Base-by-base conservation (phyloP, 2,113 vertebrate species). In the Pseudopipra pipra region DNA sequence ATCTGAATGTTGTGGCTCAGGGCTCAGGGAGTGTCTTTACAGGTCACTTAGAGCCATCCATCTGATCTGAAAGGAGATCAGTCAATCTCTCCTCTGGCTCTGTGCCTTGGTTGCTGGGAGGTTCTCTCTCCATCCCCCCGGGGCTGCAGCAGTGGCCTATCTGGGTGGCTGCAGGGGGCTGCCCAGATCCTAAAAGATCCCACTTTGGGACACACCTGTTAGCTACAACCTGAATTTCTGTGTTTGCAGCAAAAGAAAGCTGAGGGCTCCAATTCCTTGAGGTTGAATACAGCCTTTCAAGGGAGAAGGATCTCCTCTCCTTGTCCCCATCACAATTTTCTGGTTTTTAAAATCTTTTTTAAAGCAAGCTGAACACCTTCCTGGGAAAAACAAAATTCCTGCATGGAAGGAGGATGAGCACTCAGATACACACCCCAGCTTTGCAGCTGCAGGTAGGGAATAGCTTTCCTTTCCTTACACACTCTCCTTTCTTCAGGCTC, bases 41-140 rank as follows among this genome's bases (percentile, higher is more conserved):
- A 98, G 98, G 98, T 98, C 98, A 98, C 95, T 98, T 96, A 95
- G 97, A 98, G 80, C 70, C 97, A 97, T 98, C 98, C 97, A 96
- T 98, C 97, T 98, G 97, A 97, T 97, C 94, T 95, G 89, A 54
- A 94, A 97, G 76, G 30, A 97, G 94, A 98, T 97, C 98, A 97
- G 93, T 97, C 97, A 96, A 33, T 93, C 97, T 97, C 95, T 93
- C 72, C 89, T 94, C 96, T 31, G 49, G 83, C 77, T 95, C 80
- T 85, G 90, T 7, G 12, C 63, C 91, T 92, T 77, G 55, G 68
- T 75, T n/a, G 30, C 85, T 11, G 5, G 35, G 37, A 93, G 75
- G 78, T 59, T 93, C 73, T 96, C 95, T 81, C 87, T 93, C 94
- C 92, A 52, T 51, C 9, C 49, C 80, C 76, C 16, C 33, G 67